Percentiles rank a stretch among this genome's conserved stretches.
Conservation (phyloP, 2,113 vertebrate species). For the Naja naja region DNA sequence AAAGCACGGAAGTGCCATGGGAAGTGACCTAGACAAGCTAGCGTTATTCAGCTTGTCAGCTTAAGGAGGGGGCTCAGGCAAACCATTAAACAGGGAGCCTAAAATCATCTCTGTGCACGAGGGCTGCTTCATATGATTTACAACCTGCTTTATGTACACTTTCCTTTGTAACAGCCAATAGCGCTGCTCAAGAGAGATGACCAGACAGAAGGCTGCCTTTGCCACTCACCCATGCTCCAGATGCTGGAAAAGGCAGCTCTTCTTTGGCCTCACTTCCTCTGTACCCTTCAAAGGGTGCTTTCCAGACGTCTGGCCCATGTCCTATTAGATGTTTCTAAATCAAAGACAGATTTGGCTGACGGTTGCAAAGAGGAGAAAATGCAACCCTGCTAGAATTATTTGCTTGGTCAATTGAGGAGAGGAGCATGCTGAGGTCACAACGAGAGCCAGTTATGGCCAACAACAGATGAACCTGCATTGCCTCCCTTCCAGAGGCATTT, state of each 20-base stretch:
- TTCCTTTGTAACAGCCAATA: neutral
- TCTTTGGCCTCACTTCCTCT: neutral
- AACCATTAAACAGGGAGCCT: neutral
- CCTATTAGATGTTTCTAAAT: neutral
- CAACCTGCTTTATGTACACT: neutral
- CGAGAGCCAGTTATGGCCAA: neutral
- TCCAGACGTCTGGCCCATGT: neutral
- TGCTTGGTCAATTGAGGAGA: slow-evolving; percentile 7
- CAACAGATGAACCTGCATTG: neutral
- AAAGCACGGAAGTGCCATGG: neutral
- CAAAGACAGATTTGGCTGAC: neutral
- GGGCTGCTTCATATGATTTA: neutral
- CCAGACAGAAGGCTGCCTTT: neutral
- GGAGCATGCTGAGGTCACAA: too few species aligned
- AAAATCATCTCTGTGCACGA: neutral
- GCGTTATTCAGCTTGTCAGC: neutral
- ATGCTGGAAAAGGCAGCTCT: neutral
- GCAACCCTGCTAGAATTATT: slow-evolving; percentile 1
- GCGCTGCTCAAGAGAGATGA: neutral
- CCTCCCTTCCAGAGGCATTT: neutral
- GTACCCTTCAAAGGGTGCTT: neutral
- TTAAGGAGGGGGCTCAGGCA: neutral
- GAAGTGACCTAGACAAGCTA: neutral
- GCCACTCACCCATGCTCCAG: neutral
- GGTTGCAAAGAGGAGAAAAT: neutral